phyloP scores from a whole-genome alignment of 2,113 vertebrate genomes.

The Seriola quinqueradiata region DNA sequence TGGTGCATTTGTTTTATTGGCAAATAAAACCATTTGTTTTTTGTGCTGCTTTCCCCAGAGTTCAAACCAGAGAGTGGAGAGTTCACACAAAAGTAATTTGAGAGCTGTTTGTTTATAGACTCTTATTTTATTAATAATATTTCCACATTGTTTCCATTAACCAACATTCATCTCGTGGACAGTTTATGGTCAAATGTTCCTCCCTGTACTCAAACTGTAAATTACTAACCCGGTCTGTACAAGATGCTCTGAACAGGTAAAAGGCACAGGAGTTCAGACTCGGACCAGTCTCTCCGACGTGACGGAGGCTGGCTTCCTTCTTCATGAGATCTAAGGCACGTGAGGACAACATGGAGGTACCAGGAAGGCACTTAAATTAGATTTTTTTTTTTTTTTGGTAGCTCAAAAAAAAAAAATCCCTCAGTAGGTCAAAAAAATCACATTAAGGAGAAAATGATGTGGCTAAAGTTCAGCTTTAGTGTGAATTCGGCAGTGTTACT shows the following conservation, averaged over 20 bases:
- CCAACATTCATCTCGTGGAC: not conserved
- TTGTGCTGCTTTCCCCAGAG: constrained; percentile 5
- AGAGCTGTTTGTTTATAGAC: constrained; percentile 1
- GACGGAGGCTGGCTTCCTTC: not conserved
- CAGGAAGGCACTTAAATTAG: constrained; percentile 35
- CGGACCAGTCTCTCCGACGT: constrained; percentile 18
- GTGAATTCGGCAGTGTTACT: not conserved
- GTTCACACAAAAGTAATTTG: not conserved
- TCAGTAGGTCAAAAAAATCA: constrained; percentile 16
- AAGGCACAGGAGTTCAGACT: constrained; percentile 26
- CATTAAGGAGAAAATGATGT: not conserved
- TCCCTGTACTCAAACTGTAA: not conserved
- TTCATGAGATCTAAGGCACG: constrained; percentile 5
- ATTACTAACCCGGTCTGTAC: not conserved
- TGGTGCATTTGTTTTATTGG: constrained; percentile 35
- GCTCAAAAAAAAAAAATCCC: constrained; percentile 21
- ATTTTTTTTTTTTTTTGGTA: not conserved
- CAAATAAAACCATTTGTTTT: constrained; percentile 5
- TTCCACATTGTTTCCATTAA: constrained; percentile 32
- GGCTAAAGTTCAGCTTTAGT: not conserved
- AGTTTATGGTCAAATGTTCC: not conserved
- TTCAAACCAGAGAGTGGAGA: not conserved
- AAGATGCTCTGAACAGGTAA: not conserved
- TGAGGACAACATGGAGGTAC: not conserved
- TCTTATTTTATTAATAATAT: constrained; percentile 42